These are phyloP conservation scores for Entomobrya proxima DNA, from an alignment of 2,888 invertebrate genomes.

Conservation along the genomic window DNA sequence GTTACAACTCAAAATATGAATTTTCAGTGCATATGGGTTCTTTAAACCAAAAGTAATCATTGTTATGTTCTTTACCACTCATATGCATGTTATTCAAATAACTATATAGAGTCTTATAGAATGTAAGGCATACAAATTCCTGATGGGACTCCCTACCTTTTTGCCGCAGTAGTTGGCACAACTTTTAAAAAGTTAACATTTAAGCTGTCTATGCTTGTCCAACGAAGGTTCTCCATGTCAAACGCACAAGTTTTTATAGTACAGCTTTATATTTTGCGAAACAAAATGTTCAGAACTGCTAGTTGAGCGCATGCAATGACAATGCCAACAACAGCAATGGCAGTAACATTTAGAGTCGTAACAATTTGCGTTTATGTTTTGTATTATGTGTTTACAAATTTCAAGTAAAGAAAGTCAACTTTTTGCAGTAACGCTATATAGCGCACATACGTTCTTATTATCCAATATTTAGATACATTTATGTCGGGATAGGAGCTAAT, in stretches of 20 bases:
- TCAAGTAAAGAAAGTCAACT: conserved; percentile 46
- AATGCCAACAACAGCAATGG: conserved; percentile 29
- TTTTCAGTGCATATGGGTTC: too few relatives aligned
- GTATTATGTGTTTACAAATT: conserved; percentile 48
- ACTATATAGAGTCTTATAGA: too few relatives aligned
- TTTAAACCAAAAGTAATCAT: too few relatives aligned
- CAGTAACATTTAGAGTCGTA: conserved; percentile 52
- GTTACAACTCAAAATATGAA: too few relatives aligned
- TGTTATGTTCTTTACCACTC: too few relatives aligned
- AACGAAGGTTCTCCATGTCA: not conserved
- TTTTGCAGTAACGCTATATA: not conserved
- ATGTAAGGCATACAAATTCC: too few relatives aligned
- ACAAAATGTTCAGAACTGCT: not conserved
- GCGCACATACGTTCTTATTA: not conserved
- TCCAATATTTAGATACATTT: too few relatives aligned
- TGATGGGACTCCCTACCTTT: not conserved
- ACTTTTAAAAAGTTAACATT: not conserved
- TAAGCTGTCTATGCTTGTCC: not conserved
- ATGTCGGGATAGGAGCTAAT: not conserved
- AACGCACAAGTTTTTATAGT: not conserved
- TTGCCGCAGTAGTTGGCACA: not conserved
- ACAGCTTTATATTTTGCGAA: not conserved
- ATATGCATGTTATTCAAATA: too few relatives aligned
- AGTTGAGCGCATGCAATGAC: not conserved
- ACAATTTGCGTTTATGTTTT: conserved; percentile 55